Evolutionary conservation across 2,888 invertebrate species (phyloP).

Genomic region (Drosophila nr. medialis): DNA sequence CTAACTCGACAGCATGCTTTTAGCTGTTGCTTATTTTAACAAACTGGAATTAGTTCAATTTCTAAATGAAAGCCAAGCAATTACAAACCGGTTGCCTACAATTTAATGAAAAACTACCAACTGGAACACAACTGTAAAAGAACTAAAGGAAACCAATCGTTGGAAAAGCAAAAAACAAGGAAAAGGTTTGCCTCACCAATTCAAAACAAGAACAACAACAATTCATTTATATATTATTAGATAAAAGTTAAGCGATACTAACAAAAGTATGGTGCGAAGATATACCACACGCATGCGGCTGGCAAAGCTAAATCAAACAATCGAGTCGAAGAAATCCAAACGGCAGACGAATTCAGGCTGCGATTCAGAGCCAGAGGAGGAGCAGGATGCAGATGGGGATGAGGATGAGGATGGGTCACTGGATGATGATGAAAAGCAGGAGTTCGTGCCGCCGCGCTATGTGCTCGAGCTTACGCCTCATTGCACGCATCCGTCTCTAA

Average conservation of each 20-base stretch:
- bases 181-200: slow-evolving; percentile 9
- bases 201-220: slow-evolving; percentile 1
- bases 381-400: not conserved
- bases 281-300: slow-evolving; percentile 4
- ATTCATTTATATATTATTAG: not conserved
- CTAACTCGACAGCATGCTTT: not conserved
- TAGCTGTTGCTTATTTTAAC: not conserved
- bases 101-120: not conserved
- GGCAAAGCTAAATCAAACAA: slow-evolving; percentile 7
- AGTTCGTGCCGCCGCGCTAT: not conserved
- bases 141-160: not conserved
- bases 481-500: slow-evolving; percentile 26
- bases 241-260: not conserved
- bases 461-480: slow-evolving; percentile 45
- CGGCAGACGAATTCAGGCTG: too few species aligned
- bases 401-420: not conserved
- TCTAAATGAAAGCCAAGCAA: not conserved
- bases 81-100: not conserved
- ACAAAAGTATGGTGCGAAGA: slow-evolving; percentile 19
- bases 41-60: not conserved
- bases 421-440: not conserved
- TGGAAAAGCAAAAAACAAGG: not conserved
- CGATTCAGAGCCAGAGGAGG: slow-evolving; percentile 2
- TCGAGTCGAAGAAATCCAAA: slow-evolving; percentile 3
- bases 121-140: not conserved